phyloP scores from a whole-genome alignment of 1,140 invertebrate genomes.

The Venustaconcha ellipsiformis region DNA sequence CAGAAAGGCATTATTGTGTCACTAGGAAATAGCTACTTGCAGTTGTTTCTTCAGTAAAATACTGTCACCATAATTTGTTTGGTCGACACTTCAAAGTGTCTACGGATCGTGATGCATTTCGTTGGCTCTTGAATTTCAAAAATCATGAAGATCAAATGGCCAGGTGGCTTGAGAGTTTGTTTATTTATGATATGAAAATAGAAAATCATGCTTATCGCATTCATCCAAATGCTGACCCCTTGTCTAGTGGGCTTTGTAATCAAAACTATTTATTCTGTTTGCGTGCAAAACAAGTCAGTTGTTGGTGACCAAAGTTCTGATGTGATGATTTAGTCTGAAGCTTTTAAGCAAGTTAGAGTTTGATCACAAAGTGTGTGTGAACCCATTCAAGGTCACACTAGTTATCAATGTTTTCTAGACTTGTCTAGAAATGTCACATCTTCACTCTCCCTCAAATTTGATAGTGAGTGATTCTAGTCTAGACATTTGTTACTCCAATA shows the following conservation, averaged over 20 bases:
- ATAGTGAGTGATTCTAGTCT: no score
- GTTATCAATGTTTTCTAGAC: no score
- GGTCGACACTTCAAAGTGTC: conserved; percentile 31
- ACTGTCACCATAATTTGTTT: conserved; percentile 34
- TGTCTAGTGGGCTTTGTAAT: not conserved
- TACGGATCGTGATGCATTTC: conserved; percentile 37
- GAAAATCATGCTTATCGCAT: no score
- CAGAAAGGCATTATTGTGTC: conserved; percentile 35
- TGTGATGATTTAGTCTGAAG: not conserved
- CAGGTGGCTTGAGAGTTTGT: no score
- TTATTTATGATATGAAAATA: no score
- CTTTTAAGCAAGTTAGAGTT: conserved; percentile 2
- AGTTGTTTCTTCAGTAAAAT: conserved; percentile 16
- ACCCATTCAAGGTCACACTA: no score
- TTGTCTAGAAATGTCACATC: no score
- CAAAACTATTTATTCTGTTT: not conserved
- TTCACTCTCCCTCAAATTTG: no score
- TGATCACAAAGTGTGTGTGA: no score
- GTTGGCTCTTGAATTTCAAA: conserved; percentile 24
- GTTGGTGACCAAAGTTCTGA: not conserved
- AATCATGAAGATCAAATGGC: conserved; percentile 28
- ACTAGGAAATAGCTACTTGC: conserved; percentile 38
- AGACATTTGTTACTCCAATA: no score
- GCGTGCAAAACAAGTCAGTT: not conserved
- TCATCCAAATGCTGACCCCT: not conserved